Evolutionary conservation across 1,140 invertebrate genomes (phyloP), one percentile per base, ranked within the genome.

Genomic region (Bombus cullumanus): DNA sequence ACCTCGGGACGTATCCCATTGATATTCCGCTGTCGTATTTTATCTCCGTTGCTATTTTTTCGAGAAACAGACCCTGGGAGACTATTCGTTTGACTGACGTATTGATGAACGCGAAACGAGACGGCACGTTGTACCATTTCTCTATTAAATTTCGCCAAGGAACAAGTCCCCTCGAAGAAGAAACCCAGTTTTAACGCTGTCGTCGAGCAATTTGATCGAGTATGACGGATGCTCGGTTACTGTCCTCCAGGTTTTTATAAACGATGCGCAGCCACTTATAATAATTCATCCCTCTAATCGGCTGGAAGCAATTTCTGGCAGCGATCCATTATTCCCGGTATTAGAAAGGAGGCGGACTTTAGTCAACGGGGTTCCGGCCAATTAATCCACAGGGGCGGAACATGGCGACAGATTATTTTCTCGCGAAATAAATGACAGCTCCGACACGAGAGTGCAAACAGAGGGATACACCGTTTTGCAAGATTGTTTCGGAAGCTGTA

Each of bases 201-300:
- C 59, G 41, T 41, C 53, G 25, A 31, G n/a, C 28, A 31, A 8
- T 75, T 82, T 86, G 85, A 86, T 86, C 59, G 80, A 86, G 72
- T 86, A 66, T 86, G 85, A 86, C 72, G 71, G 85, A 86, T 86
- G 80, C 28, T 31, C 64, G n/a, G 34, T 5, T 57, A 22, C 66
- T 47, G 18, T n/a, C 59, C 22, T 18, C 15, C 12, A 15, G 9
- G 18, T 68, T 76, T 34, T 76, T 71, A 74, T 28, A 83, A 66
- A 57, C 59, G 72, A 74, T 28, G 64, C 43, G 25, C 41, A 57
- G 13, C 62, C 64, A 71, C 72, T 86, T 83, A 83, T 47, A 64
- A 71, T 86, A 86, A 86, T 86, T 71, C 79, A 39, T 57, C 18
- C 22, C 2, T 31, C 53, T 71, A 41, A 47, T 71, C 64, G 62